A percentile compares a stretch with the other conserved stretches of the same genome.
These are phyloP conservation scores for Sipha maydis DNA, from an alignment of 2,888 invertebrate species.

Conservation along the genomic window DNA sequence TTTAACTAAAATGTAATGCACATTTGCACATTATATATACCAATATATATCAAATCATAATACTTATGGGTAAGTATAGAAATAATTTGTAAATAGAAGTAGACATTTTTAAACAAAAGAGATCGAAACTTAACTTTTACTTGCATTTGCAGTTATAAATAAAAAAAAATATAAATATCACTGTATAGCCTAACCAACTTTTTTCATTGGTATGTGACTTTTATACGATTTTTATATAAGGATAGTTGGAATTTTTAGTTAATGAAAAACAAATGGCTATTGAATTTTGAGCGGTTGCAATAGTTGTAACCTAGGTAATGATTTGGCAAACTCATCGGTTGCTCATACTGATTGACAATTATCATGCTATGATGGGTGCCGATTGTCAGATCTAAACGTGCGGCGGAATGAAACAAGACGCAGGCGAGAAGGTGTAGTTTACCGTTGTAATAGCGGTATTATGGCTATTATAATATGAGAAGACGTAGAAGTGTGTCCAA, in stretches of 20 bases:
- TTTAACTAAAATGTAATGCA: too few species aligned
- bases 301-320: conserved; percentile 32
- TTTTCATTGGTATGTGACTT: neutral
- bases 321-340: conserved; percentile 51
- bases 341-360: conserved; percentile 53
- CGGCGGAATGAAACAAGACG: conserved; percentile 44
- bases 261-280: conserved; percentile 39
- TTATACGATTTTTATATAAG: conserved; percentile 37
- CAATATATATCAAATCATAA: too few species aligned
- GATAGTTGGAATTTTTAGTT: conserved; percentile 13
- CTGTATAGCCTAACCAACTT: neutral
- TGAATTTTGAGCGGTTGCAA: conserved; percentile 36
- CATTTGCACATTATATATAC: too few species aligned
- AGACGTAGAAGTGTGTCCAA: conserved; percentile 59
- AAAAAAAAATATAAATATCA: conserved; percentile 8
- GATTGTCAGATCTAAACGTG: conserved; percentile 51
- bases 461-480: conserved; percentile 55
- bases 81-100: too few species aligned
- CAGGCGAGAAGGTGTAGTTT: conserved; percentile 60
- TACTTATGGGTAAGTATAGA: too few species aligned
- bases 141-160: neutral
- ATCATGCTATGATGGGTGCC: conserved; percentile 58
- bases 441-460: conserved; percentile 62
- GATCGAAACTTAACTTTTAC: too few species aligned
- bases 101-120: too few species aligned